Base-by-base conservation (phyloP, 2,888 invertebrate genomes). In the Nephrotoma guestfalica region DNA sequence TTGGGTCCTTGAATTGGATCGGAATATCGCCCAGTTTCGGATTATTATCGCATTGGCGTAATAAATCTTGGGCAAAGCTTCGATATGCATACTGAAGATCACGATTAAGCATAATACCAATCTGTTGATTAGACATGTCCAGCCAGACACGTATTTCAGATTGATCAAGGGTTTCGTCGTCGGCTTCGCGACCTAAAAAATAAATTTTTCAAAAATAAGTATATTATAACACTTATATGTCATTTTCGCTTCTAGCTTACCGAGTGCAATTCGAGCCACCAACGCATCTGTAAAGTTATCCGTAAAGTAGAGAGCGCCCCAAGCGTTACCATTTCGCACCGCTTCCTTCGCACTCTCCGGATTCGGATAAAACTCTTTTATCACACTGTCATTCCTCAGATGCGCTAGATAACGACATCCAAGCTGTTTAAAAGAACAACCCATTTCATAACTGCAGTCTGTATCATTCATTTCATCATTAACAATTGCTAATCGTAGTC, bases 41-140 rank as follows among this genome's bases (percentile, higher is more conserved):
- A 92, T 97, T 97, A 90, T 96, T 94, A 1, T 95, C 93, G 90
- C 97, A 96, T 6, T 94, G 93, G 15, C 92, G 91, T 1, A 98
- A 91, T 86, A 97, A 91, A 87, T 94, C 93, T 93, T 94, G 93
- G 7, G 97, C 96, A 90, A 98, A 98, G 90, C 95, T 95, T 90
- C 97, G 93, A 91, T 97, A 98, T 0, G 97, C 95, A 90, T 96
- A 93, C 90, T 97, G 95, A 87, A 98, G 93, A 90, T 97, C 96
- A 87, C 97, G 92, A 91, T 97, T 96, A 86, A 98, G 93, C 93
- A 97, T 96, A 89, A 97, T 94, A 0, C 97, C 96, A 89, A 98
- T 97, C 93, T 98, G 98, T 91, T 98, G 97, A 94, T 98, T 98
- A 89, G 97, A 97, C 96, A 97, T 97, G 91, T 98, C 98, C 87